Evolutionary conservation across 2,113 vertebrate species (phyloP).

Genomic region (Oophaga pumilio): DNA sequence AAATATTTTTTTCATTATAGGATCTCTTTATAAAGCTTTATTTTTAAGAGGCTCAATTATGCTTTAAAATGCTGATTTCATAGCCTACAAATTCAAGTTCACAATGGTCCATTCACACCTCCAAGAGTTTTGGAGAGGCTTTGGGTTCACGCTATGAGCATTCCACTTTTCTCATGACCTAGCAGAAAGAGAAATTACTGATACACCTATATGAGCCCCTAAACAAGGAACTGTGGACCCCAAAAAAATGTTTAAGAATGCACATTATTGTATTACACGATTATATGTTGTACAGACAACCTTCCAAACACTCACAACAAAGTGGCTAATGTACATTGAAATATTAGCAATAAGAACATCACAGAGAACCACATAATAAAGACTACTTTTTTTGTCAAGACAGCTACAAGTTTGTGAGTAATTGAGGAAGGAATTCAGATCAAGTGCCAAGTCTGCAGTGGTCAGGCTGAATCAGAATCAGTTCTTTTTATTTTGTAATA

Average conservation of each 20-base stretch:
- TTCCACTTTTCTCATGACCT: neutral
- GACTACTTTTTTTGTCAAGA: neutral
- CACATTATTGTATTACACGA: too few relatives aligned
- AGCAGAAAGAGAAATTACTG: neutral
- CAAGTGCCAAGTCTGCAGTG: constrained; percentile 8
- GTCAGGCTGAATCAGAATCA: constrained; percentile 3
- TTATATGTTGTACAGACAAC: too few relatives aligned
- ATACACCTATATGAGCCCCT: too few relatives aligned
- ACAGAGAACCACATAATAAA: neutral
- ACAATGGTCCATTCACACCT: neutral
- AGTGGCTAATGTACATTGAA: neutral
- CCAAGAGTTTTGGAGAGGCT: neutral
- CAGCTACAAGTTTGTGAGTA: constrained; percentile 1
- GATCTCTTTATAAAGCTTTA: too few relatives aligned
- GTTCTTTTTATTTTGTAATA: constrained; percentile 1
- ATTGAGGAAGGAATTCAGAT: constrained; percentile 41
- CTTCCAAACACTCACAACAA: neutral
- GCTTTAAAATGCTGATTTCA: neutral
- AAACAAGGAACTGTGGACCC: too few relatives aligned
- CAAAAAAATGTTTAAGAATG: too few relatives aligned
- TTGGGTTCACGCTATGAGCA: neutral
- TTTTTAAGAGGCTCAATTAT: too few relatives aligned
- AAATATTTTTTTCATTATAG: too few relatives aligned
- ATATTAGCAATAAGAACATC: neutral
- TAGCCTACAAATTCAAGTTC: neutral